Base-by-base conservation (phyloP, 2,888 invertebrate genomes). In the Germaria angustata region DNA sequence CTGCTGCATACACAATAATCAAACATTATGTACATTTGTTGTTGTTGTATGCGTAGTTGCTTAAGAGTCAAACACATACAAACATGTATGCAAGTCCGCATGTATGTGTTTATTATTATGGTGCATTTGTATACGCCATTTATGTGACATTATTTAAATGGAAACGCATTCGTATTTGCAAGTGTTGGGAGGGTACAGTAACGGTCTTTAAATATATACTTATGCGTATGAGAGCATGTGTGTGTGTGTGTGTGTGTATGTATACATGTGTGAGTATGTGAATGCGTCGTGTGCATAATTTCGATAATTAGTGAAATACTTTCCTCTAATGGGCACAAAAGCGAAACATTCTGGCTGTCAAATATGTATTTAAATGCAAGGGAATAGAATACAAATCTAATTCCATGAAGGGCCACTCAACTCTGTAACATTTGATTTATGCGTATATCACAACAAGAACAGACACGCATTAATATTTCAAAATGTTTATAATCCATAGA, bases 221-320 rank as follows among this genome's bases (percentile, higher is more conserved):
- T n/a, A 32, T 20, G 55, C 9, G n/a, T 15, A 1, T 13, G 11
- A 17, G 1, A 22, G 4, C n/a, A 1, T 46, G 13, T 17, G 17
- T 22, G 11, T 46, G 6, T 22, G 20, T 46, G 36, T 46, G 24
- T 41, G 32, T 41, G 11, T 32, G 15, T 39, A 22, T 44, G 7
- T 15, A 2, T 55, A 8, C 68, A 17, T 41, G 20, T 63, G 11
- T 32, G 32, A 28, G 28, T 36, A 15, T 28, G 13, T 57, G 24
- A 39, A 20, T 59, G 44, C 46, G 39, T 76, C 79, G 79, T 82
- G 82, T 82, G 82, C 82, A 82, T 82, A 82, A 82, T 82, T 82
- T 82, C 79, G 82, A 82, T 82, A 82, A 82, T 82, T 82, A 82
- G 82, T 82, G 79, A 82, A 82, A 82, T 82, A 82, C 82, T 82